phyloP scores from a whole-genome alignment of 2,888 invertebrate genomes.

The Meiosimyza platycephala region DNA sequence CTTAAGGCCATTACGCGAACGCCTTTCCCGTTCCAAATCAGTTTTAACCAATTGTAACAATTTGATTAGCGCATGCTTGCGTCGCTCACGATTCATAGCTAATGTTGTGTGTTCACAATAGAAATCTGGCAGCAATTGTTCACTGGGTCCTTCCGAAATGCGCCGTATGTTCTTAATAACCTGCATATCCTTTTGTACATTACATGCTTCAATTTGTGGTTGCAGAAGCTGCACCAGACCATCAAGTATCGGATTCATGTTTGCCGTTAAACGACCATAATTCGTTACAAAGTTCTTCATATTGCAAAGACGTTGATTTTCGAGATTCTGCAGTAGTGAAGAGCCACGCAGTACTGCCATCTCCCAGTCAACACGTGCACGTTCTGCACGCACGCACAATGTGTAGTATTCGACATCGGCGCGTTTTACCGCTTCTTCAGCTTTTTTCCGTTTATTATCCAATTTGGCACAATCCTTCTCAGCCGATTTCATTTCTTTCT shows the following conservation, averaged over 20 bases:
- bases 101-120: conserved; percentile 94
- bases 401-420: conserved; percentile 95
- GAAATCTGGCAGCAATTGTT: conserved; percentile 92
- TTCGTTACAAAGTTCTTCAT: conserved; percentile 78
- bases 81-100: conserved; percentile 90
- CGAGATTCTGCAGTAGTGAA: conserved; percentile 86
- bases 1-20: conserved; percentile 89
- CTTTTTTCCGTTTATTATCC: conserved; percentile 88
- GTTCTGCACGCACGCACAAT: conserved; percentile 88
- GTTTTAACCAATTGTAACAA: conserved; percentile 86
- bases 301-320: conserved; percentile 88
- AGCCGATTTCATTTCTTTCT: conserved; percentile 68
- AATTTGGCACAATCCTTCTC: conserved; percentile 80
- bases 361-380: conserved; percentile 92
- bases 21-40: conserved; percentile 89
- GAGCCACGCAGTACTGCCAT: conserved; percentile 88
- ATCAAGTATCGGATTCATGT: conserved; percentile 83
- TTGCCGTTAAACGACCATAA: conserved; percentile 74
- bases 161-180: conserved; percentile 65
- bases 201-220: conserved; percentile 64
- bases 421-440: conserved; percentile 90
- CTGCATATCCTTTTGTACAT: conserved; percentile 65
- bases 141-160: conserved; percentile 72
- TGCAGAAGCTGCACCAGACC: conserved; percentile 70
- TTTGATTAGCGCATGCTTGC: conserved; percentile 87